A percentile compares a stretch with the other conserved stretches of the same genome.
These are phyloP conservation scores for Corydoras maculifer DNA, from an alignment of 2,113 vertebrate genomes.

Conservation along the genomic window DNA sequence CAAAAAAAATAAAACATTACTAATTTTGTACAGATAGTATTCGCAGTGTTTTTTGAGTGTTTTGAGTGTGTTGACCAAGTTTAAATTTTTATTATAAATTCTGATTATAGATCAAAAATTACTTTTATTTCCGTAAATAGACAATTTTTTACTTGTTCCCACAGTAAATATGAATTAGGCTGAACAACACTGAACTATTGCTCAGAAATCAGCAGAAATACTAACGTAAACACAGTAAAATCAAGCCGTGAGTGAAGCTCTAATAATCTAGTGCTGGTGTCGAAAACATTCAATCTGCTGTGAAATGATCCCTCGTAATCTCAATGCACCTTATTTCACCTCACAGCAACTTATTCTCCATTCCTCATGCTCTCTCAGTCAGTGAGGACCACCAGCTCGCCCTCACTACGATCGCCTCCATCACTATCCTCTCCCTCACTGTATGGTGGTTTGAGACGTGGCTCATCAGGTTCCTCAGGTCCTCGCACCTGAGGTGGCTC, in stretches of 20 bases:
- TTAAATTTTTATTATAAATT: too few relatives aligned
- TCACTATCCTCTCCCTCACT: constrained; percentile 89
- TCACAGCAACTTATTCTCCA: neutral
- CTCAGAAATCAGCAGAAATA: neutral
- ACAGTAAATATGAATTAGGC: neutral
- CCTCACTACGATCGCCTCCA: constrained; percentile 81
- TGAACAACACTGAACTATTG: neutral
- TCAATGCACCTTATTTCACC: neutral
- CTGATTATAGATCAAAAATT: too few relatives aligned
- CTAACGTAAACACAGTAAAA: constrained; percentile 1
- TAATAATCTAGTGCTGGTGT: neutral
- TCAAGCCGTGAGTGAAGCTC: neutral
- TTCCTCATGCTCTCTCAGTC: constrained; percentile 62
- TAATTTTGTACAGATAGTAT: too few relatives aligned
- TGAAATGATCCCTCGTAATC: neutral
- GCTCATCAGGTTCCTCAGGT: constrained; percentile 49
- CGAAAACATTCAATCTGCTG: neutral
- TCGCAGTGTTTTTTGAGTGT: too few relatives aligned
- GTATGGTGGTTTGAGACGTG: constrained; percentile 65
- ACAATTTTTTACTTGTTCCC: too few relatives aligned
- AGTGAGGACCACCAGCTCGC: constrained; percentile 88
- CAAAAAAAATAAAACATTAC: too few relatives aligned
- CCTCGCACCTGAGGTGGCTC: constrained; percentile 54
- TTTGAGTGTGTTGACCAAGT: too few relatives aligned
- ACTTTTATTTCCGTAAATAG: too few relatives aligned